A percentile compares a stretch with the other conserved stretches of the same genome.
phyloP scores from a whole-genome alignment of 2,888 invertebrate genomes.

The Cerastis rubricosa region DNA sequence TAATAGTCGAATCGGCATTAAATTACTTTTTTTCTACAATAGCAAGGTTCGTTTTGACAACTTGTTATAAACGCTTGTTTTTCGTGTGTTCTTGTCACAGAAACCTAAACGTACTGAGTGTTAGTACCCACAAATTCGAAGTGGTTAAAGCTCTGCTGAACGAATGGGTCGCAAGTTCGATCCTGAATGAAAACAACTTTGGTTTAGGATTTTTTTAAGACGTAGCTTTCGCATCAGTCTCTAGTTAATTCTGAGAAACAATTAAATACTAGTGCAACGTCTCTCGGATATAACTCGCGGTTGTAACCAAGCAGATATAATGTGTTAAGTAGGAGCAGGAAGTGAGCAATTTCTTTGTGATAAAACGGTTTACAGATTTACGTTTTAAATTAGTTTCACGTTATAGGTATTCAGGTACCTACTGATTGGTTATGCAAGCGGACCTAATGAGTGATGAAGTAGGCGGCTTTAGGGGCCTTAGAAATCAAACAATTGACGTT shows the following conservation, averaged over 20 bases:
- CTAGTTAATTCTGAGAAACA: background rate
- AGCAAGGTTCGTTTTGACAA: background rate
- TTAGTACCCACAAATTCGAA: background rate
- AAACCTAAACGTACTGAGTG: background rate
- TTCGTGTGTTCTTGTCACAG: background rate
- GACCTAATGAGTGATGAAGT: no score
- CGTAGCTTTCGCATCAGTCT: background rate
- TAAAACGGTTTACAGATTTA: no score
- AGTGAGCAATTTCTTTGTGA: background rate
- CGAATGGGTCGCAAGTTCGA: background rate
- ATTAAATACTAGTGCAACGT: background rate
- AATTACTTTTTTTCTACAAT: background rate
- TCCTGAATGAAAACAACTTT: slow-evolving; percentile 7
- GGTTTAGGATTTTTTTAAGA: no score
- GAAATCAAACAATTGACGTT: no score
- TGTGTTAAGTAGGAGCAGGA: background rate
- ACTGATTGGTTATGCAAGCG: background rate
- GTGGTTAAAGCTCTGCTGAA: background rate
- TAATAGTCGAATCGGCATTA: background rate
- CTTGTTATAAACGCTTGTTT: background rate
- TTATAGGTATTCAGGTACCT: background rate
- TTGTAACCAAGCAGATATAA: background rate
- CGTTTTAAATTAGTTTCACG: background rate
- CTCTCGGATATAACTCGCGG: background rate
- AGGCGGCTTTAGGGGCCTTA: no score